These are phyloP conservation scores for Raja brachyura DNA, from an alignment of 2,113 vertebrate genomes.

Conservation along the genomic window DNA sequence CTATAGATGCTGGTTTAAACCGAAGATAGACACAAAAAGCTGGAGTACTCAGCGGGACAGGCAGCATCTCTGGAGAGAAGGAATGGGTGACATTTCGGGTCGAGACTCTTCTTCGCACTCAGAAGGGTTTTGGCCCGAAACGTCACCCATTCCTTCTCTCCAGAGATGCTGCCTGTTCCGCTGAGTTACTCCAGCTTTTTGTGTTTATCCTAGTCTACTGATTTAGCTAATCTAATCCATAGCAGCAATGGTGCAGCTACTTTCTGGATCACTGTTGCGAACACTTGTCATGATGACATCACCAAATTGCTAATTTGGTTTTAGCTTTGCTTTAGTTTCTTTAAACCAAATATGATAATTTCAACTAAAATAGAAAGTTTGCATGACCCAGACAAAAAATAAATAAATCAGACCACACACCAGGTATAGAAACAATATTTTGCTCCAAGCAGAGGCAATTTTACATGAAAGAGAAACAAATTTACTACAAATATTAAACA, in stretches of 20 bases:
- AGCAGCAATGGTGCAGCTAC: neutral
- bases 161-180: too few species aligned
- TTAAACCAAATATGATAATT: neutral
- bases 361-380: neutral
- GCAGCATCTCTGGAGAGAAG: too few species aligned
- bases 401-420: neutral
- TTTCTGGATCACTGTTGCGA: neutral
- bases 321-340: neutral
- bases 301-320: neutral
- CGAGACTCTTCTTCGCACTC: too few species aligned
- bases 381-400: neutral
- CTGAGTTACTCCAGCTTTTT: too few species aligned
- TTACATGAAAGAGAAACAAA: neutral
- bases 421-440: conserved; percentile 20
- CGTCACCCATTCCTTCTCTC: too few species aligned
- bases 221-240: neutral
- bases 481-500: neutral
- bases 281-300: neutral
- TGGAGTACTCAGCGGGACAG: too few species aligned
- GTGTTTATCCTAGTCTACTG: neutral
- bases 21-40: too few species aligned
- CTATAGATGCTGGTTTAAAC: too few species aligned
- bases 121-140: too few species aligned
- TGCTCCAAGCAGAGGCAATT: neutral
- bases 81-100: too few species aligned